Conservation (phyloP, 2,888 invertebrate species). For the Noctuana brunneofusca region DNA sequence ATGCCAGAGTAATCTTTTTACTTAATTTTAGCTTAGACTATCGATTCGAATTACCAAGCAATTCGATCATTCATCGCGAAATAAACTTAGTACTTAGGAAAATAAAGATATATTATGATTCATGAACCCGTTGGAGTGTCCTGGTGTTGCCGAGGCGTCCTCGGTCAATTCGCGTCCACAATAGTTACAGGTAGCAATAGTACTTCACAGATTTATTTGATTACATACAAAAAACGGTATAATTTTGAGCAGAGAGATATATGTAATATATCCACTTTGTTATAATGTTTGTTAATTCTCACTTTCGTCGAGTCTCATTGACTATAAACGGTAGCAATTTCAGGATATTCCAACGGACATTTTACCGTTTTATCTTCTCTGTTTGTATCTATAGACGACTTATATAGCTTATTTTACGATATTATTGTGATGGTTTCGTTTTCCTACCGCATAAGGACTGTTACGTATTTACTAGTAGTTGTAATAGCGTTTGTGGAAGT, state of each 20-base stretch:
- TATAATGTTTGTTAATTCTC: constrained; percentile 44
- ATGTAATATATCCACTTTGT: constrained; percentile 67
- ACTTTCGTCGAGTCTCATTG: constrained; percentile 59
- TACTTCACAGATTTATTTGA: constrained; percentile 46
- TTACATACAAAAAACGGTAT: constrained; percentile 42
- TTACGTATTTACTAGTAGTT: constrained; percentile 72
- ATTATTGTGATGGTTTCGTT: constrained; percentile 80
- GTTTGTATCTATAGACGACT: constrained; percentile 76
- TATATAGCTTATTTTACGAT: constrained; percentile 79
- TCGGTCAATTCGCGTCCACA: constrained; percentile 60
- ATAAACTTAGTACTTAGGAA: constrained; percentile 71
- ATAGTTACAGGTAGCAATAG: constrained; percentile 52
- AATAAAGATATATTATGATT: constrained; percentile 74
- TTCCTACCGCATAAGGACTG: constrained; percentile 79
- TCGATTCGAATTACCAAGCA: constrained; percentile 78
- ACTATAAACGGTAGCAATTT: constrained; percentile 64
- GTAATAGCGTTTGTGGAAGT: constrained; percentile 73
- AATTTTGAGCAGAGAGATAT: constrained; percentile 58
- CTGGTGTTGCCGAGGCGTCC: constrained; percentile 54
- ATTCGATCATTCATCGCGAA: constrained; percentile 83
- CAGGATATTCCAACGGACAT: constrained; percentile 58
- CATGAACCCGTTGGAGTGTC: constrained; percentile 59
- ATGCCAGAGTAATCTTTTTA: constrained; percentile 74
- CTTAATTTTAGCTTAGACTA: constrained; percentile 74
- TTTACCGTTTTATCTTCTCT: constrained; percentile 74